Conservation (phyloP, 2,797 vertebrate genomes). For the Premnoplex brunnescens region DNA sequence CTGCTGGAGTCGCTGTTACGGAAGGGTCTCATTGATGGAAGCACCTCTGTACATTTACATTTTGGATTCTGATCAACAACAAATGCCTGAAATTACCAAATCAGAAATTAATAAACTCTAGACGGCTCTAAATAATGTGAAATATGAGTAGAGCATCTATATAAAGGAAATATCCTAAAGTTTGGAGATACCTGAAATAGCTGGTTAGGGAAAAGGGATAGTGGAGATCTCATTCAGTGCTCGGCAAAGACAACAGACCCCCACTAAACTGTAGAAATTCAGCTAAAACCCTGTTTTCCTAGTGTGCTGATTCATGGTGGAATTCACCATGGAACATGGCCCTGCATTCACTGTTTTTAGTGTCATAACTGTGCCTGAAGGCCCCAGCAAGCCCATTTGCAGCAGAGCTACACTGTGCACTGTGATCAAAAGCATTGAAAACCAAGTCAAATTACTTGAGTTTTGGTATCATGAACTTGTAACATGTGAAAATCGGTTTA, state of each 20-base stretch:
- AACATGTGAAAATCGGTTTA: not conserved
- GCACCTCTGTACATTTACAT: not conserved
- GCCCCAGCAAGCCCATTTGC: not conserved
- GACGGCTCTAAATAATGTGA: not conserved
- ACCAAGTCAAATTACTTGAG: not conserved
- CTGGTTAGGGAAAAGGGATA: not conserved
- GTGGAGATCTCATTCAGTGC: not conserved
- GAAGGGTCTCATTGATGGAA: not conserved
- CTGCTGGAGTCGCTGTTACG: not conserved
- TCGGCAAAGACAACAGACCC: not conserved
- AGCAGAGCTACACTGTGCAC: not conserved
- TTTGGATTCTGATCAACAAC: not conserved
- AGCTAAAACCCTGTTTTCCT: not conserved
- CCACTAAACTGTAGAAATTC: not conserved
- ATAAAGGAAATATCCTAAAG: not conserved
- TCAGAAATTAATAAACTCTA: not conserved
- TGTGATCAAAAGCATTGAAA: not conserved
- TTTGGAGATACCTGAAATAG: not conserved
- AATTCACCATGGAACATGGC: not conserved
- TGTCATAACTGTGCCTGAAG: not conserved
- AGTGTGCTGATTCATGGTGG: not conserved
- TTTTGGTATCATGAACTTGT: not conserved
- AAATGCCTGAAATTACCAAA: not conserved
- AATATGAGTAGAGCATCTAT: accelerated
- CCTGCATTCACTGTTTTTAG: not conserved